Conservation (phyloP, 2,113 vertebrate species). For the Notarius quadriscutis region DNA sequence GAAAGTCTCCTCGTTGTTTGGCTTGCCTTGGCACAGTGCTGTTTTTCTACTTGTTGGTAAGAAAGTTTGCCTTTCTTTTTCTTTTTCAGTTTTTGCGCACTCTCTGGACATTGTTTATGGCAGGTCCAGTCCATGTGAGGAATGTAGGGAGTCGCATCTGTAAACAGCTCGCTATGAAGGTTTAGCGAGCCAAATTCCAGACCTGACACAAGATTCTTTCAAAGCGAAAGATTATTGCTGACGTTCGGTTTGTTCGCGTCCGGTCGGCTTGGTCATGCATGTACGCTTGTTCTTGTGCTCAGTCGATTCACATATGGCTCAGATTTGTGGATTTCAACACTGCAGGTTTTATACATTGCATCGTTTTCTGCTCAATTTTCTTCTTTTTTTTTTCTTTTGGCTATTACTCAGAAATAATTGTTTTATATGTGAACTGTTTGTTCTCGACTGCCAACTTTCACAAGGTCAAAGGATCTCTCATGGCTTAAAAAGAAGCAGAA, state of each 20-base stretch:
- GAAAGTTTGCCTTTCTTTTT: slow-evolving; percentile 25
- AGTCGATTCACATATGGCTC: slow-evolving; percentile 61
- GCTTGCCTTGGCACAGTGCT: slow-evolving; percentile 21
- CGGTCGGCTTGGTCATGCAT: slow-evolving; percentile 44
- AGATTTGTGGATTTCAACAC: slow-evolving; percentile 58
- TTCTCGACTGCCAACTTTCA: not conserved
- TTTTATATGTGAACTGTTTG: not conserved
- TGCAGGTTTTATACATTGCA: slow-evolving; percentile 11
- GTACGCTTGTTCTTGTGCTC: slow-evolving; percentile 52
- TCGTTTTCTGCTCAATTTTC: not conserved
- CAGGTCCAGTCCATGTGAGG: slow-evolving; percentile 50
- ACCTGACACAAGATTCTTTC: slow-evolving; percentile 51
- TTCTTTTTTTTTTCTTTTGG: slow-evolving; percentile 1
- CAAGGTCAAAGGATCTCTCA: slow-evolving; percentile 58
- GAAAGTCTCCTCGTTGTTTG: slow-evolving; percentile 8
- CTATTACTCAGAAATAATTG: not conserved
- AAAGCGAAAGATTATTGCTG: slow-evolving; percentile 66
- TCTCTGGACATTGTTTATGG: slow-evolving; percentile 34
- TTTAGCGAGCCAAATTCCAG: slow-evolving; percentile 55
- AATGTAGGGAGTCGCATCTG: slow-evolving; percentile 58
- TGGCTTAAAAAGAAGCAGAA: not conserved
- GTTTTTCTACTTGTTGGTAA: slow-evolving; percentile 46
- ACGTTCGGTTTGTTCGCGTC: slow-evolving; percentile 40
- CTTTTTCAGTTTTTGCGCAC: slow-evolving; percentile 35
- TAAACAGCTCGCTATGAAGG: slow-evolving; percentile 57